phyloP scores from a whole-genome alignment of 2,888 invertebrate species.

The Ophion costatus region DNA sequence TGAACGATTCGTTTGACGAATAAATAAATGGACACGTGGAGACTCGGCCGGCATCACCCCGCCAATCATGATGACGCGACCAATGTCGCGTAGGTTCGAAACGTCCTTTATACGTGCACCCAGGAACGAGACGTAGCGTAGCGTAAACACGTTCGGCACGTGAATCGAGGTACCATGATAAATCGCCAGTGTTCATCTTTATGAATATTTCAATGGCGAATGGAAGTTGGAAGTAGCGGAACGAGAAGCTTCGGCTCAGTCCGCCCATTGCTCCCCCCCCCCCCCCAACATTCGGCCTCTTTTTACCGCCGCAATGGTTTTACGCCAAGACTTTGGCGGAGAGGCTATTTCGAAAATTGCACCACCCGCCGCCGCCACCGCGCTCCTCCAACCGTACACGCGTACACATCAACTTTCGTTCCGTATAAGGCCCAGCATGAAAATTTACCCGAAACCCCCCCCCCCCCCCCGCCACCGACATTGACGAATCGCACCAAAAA shows the following conservation, averaged over 20 bases:
- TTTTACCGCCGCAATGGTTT: constrained; percentile 39
- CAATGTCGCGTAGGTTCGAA: neutral
- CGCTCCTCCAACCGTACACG: neutral
- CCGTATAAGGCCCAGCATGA: constrained; percentile 8
- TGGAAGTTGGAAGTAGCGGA: constrained; percentile 35
- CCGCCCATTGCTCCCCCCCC: neutral
- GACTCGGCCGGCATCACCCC: no score
- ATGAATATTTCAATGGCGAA: constrained; percentile 64
- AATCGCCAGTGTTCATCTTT: constrained; percentile 63
- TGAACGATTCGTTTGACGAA: no score
- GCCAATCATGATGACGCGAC: no score
- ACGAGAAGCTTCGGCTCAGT: constrained; percentile 48
- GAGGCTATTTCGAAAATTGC: constrained; percentile 62
- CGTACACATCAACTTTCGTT: constrained; percentile 20
- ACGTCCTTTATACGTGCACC: neutral
- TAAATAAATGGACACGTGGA: no score
- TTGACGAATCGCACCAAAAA: constrained; percentile 30
- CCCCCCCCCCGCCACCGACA: constrained; percentile 46
- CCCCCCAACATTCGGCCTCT: constrained; percentile 38
- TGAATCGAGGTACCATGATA: constrained; percentile 62
- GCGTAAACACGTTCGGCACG: constrained; percentile 60
- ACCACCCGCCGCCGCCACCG: constrained; percentile 10
- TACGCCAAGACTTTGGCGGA: constrained; percentile 25
- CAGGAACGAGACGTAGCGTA: neutral
- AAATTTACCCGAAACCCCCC: constrained; percentile 33